These are phyloP conservation scores for Aphaenogaster rudis DNA, from an alignment of 1,140 invertebrate genomes.

Conservation along the genomic window DNA sequence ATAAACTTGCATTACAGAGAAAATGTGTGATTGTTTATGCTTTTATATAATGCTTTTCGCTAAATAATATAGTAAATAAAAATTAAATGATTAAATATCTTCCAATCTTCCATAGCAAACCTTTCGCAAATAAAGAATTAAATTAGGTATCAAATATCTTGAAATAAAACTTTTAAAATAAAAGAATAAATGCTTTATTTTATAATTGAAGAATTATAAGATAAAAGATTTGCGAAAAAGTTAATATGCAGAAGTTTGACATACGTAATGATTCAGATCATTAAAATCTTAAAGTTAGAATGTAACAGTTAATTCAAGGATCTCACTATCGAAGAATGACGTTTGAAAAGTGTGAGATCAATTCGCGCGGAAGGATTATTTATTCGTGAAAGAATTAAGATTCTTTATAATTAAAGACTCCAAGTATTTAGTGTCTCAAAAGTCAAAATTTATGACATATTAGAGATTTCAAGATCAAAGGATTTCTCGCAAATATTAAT, in stretches of 20 bases:
- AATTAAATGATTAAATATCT: not conserved
- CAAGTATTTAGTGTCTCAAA: not conserved
- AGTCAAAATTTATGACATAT: not conserved
- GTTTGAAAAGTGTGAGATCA: not conserved
- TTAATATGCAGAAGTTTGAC: not conserved
- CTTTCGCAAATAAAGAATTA: not conserved
- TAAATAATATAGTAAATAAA: not conserved
- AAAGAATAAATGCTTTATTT: not conserved
- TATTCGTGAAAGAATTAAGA: not conserved
- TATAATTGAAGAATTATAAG: not conserved
- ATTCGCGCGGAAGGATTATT: not conserved
- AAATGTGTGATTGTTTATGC: not conserved
- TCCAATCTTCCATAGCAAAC: not conserved
- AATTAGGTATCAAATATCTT: not conserved
- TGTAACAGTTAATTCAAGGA: not conserved
- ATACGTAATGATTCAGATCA: not conserved
- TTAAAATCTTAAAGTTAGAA: slow-evolving; percentile 17
- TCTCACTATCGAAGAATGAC: not conserved
- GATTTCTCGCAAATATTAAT: not conserved
- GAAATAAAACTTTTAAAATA: not conserved
- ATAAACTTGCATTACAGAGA: not conserved
- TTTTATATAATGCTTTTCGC: not conserved
- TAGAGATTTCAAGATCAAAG: not conserved
- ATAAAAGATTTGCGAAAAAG: not conserved
- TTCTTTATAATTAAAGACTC: not conserved